Evolutionary conservation across 2,797 vertebrate genomes (phyloP).

Genomic region (Sebastes itinus): DNA sequence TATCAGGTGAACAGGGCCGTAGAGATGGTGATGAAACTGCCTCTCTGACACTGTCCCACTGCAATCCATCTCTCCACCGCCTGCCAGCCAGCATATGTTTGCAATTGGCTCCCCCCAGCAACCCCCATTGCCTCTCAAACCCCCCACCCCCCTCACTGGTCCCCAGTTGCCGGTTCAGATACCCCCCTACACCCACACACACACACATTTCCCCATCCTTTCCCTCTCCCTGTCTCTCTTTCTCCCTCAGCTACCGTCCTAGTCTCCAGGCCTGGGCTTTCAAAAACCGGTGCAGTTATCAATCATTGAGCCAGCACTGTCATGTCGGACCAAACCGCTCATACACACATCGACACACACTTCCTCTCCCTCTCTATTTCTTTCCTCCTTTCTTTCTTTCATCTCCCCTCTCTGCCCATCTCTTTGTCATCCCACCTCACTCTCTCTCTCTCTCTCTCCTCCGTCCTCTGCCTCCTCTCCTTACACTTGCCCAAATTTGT

Average conservation of each 20-base stretch:
- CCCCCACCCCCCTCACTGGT: slow-evolving; percentile 83
- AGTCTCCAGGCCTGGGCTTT: slow-evolving; percentile 94
- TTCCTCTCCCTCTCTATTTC: slow-evolving; percentile 4
- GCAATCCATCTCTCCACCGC: slow-evolving; percentile 98
- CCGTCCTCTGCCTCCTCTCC: slow-evolving; percentile 83
- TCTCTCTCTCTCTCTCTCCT: not conserved
- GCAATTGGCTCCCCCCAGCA: slow-evolving; percentile 92
- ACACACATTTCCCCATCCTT: slow-evolving; percentile 1
- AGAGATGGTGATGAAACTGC: slow-evolving; percentile 98
- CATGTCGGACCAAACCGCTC: slow-evolving; percentile 89
- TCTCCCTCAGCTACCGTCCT: slow-evolving; percentile 89
- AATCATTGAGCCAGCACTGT: slow-evolving; percentile 94
- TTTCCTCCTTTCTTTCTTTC: slow-evolving; percentile 17
- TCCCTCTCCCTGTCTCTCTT: slow-evolving; percentile 73
- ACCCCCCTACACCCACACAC: slow-evolving; percentile 17
- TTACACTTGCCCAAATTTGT: slow-evolving; percentile 98
- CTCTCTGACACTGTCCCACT: slow-evolving; percentile 96
- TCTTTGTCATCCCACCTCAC: slow-evolving; percentile 46
- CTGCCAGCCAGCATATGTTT: slow-evolving; percentile 99
- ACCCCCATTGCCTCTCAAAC: slow-evolving; percentile 78
- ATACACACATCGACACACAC: slow-evolving; percentile 58
- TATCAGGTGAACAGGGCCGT: slow-evolving; percentile 97
- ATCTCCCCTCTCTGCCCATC: slow-evolving; percentile 34
- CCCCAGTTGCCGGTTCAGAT: slow-evolving; percentile 87
- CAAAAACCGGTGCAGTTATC: slow-evolving; percentile 95